Percentiles rank a stretch among this genome's conserved stretches.
Conservation (phyloP, 1,140 invertebrate genomes). For the Drosophila bipectinata region DNA sequence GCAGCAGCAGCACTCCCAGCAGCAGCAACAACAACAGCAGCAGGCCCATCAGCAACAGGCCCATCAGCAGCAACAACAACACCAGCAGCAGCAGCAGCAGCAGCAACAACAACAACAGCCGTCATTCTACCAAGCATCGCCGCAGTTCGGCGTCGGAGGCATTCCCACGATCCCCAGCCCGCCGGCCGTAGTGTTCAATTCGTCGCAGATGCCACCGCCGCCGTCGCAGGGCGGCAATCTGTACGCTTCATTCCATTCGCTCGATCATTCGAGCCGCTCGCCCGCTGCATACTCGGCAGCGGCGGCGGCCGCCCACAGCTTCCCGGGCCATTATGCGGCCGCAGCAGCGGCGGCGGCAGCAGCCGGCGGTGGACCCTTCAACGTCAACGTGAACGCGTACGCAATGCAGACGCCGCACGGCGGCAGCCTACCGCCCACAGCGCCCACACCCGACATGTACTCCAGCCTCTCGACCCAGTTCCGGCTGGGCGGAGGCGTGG, state of each 20-base stretch:
- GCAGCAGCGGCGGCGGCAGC: conserved; percentile 67
- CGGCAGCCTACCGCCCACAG: conserved; percentile 87
- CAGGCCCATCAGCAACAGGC: conserved; percentile 57
- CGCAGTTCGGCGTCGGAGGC: conserved; percentile 88
- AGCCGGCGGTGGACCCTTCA: conserved; percentile 86
- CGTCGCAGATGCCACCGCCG: conserved; percentile 88
- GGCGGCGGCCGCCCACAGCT: conserved; percentile 85
- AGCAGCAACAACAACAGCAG: conserved; percentile 46
- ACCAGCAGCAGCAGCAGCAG: conserved; percentile 56
- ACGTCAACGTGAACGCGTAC: conserved; percentile 83
- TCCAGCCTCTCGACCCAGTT: conserved; percentile 91
- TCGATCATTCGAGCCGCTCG: conserved; percentile 82
- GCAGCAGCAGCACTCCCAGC: conserved; percentile 65
- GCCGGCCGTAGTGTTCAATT: conserved; percentile 91
- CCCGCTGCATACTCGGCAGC: conserved; percentile 67
- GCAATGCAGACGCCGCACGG: conserved; percentile 80
- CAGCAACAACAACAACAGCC: conserved; percentile 74
- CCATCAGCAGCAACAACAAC: conserved; percentile 50
- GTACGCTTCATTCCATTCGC: conserved; percentile 88
- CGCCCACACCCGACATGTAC: conserved; percentile 91
- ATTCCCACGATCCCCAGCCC: conserved; percentile 93
- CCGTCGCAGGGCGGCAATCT: conserved; percentile 91
- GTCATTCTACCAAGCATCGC: conserved; percentile 83
- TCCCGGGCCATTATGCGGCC: conserved; percentile 77
- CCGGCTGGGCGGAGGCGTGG: conserved; percentile 87